A percentile compares a stretch with the other conserved stretches of the same genome.
These are phyloP conservation scores for Cyrtodaria siliqua DNA, from an alignment of 2,888 invertebrate species.

Conservation along the genomic window DNA sequence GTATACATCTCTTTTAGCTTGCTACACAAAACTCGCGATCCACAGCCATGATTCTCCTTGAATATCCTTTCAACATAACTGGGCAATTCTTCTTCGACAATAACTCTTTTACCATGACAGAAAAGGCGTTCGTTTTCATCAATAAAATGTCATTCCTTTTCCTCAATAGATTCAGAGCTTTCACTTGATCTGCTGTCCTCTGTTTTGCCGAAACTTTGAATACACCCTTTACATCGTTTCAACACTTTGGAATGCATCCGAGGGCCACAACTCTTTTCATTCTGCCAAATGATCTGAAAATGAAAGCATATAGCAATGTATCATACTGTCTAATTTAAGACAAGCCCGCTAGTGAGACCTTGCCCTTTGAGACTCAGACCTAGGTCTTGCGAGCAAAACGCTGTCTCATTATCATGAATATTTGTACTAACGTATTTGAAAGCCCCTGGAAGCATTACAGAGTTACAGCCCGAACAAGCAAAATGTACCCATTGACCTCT, in stretches of 20 bases:
- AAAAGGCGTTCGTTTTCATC: not conserved
- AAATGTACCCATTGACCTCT: no score
- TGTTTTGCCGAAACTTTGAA: constrained; percentile 19
- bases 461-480: no score
- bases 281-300: no score
- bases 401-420: no score
- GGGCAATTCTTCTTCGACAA: constrained; percentile 15
- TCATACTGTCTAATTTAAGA: no score
- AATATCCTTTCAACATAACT: constrained; percentile 9
- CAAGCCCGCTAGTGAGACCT: no score
- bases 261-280: not conserved
- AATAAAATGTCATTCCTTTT: constrained; percentile 5
- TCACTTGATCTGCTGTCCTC: constrained; percentile 12
- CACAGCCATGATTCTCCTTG: constrained; percentile 24
- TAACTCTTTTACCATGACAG: constrained; percentile 29
- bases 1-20: constrained; percentile 25
- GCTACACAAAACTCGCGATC: constrained; percentile 22
- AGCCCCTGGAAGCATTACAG: no score
- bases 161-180: constrained; percentile 1
- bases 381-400: no score
- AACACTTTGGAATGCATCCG: constrained; percentile 3
- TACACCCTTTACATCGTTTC: constrained; percentile 9
- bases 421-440: no score
- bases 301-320: no score
- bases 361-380: no score